phyloP scores from a whole-genome alignment of 2,113 vertebrate genomes.

The Echinops telfairi region DNA sequence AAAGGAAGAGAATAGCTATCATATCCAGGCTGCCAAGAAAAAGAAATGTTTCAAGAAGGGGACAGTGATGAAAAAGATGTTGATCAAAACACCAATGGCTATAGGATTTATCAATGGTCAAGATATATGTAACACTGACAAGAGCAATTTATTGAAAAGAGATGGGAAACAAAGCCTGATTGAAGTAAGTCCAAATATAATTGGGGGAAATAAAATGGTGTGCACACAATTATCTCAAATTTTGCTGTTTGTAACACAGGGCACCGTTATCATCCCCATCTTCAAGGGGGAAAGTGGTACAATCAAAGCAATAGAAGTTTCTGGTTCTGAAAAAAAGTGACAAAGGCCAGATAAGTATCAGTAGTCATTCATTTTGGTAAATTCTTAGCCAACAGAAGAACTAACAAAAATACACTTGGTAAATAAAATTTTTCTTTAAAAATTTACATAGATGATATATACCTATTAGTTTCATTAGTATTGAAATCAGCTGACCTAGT shows the following conservation, averaged over 20 bases:
- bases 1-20: neutral
- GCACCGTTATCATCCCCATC: neutral
- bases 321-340: neutral
- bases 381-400: neutral
- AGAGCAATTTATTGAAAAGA: neutral
- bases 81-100: constrained; percentile 24
- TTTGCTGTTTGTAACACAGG: neutral
- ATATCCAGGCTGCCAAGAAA: neutral
- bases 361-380: neutral
- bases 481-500: neutral
- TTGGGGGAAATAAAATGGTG: neutral
- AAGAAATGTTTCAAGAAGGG: constrained; percentile 39
- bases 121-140: constrained; percentile 32
- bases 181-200: neutral
- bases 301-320: constrained; percentile 26
- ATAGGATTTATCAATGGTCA: neutral
- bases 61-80: neutral
- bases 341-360: neutral
- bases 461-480: neutral
- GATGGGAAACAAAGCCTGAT: neutral
- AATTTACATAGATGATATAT: neutral
- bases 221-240: neutral
- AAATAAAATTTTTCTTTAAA: constrained; percentile 49
- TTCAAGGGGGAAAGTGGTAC: neutral
- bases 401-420: constrained; percentile 5